Percentiles rank a stretch among this genome's conserved stretches.
Conservation (phyloP, 2,113 vertebrate species). For the Spea multiplicata region DNA sequence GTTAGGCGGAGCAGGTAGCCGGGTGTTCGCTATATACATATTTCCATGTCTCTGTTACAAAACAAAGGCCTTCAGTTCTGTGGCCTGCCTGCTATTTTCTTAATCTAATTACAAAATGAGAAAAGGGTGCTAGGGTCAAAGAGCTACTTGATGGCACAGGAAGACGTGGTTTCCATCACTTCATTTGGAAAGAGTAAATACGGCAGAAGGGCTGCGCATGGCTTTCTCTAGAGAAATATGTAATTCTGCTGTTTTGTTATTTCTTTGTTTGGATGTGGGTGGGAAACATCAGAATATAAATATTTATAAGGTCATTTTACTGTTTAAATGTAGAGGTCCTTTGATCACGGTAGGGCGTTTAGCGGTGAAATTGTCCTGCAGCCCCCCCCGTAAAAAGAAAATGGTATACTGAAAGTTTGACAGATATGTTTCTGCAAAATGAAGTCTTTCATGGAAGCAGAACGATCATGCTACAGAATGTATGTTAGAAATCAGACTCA, state of each 20-base stretch:
- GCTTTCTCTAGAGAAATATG: constrained; percentile 27
- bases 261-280: constrained; percentile 22
- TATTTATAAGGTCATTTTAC: constrained; percentile 26
- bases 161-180: constrained; percentile 43
- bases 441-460: neutral
- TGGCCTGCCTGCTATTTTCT: constrained; percentile 32
- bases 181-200: constrained; percentile 16
- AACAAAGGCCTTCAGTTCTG: constrained; percentile 39
- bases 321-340: constrained; percentile 16
- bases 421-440: neutral
- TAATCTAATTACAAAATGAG: constrained; percentile 46
- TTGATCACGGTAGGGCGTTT: constrained; percentile 28
- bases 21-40: neutral
- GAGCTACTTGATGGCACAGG: constrained; percentile 43
- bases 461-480: neutral
- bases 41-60: constrained; percentile 4
- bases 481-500: no score
- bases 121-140: constrained; percentile 37
- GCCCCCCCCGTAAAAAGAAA: neutral
- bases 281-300: constrained; percentile 39
- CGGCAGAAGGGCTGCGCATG: constrained; percentile 2
- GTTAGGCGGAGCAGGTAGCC: neutral
- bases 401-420: neutral
- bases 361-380: constrained; percentile 6
- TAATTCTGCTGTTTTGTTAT: constrained; percentile 33